These are phyloP conservation scores for Gymnodraco acuticeps DNA, from an alignment of 2,797 vertebrate species.

Conservation along the genomic window DNA sequence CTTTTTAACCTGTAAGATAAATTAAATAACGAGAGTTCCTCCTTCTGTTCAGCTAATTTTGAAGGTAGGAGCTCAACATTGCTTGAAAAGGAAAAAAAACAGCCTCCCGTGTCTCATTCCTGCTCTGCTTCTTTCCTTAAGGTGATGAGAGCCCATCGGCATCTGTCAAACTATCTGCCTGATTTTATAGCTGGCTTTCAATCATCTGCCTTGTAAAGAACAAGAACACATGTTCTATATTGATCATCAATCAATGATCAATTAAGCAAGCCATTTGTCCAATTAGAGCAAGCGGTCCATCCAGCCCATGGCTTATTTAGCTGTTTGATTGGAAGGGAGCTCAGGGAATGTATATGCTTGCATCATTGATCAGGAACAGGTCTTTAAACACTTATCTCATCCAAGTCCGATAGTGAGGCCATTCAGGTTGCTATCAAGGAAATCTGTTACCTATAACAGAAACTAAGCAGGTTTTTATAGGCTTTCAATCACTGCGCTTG, in stretches of 20 bases:
- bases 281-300: slow-evolving; percentile 80
- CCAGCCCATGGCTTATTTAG: slow-evolving; percentile 76
- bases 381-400: slow-evolving; percentile 83
- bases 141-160: slow-evolving; percentile 70
- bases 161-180: slow-evolving; percentile 76
- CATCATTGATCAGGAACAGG: slow-evolving; percentile 82
- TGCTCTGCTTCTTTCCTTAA: slow-evolving; percentile 11
- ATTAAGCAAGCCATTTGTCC: slow-evolving; percentile 88
- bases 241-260: slow-evolving; percentile 89
- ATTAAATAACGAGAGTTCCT: slow-evolving; percentile 25
- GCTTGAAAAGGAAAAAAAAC: slow-evolving; percentile 17
- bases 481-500: slow-evolving; percentile 1
- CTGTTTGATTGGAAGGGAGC: slow-evolving; percentile 80
- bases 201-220: slow-evolving; percentile 83
- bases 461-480: slow-evolving; percentile 17
- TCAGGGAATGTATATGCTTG: slow-evolving; percentile 77
- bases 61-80: slow-evolving; percentile 9
- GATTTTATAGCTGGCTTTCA: slow-evolving; percentile 85
- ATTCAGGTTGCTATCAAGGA: slow-evolving; percentile 47
- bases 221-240: slow-evolving; percentile 85
- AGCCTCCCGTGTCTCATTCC: neutral
- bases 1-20: neutral
- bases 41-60: too few species aligned
- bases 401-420: slow-evolving; percentile 56
- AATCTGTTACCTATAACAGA: slow-evolving; percentile 39